These are phyloP conservation scores for Tenodera sinensis DNA, from an alignment of 2,888 invertebrate species.

Conservation along the genomic window DNA sequence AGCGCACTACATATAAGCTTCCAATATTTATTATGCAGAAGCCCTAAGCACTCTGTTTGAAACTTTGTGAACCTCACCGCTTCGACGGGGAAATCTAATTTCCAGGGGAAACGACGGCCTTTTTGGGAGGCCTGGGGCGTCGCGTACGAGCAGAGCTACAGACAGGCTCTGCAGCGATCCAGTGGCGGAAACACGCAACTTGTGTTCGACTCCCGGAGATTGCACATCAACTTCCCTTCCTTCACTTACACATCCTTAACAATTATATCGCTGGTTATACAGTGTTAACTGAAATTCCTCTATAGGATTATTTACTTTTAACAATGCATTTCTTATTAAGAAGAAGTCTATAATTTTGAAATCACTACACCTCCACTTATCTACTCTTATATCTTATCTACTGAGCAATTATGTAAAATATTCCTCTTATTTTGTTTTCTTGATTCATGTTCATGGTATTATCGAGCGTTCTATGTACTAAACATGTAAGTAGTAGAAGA, in stretches of 20 bases:
- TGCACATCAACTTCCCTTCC: not conserved
- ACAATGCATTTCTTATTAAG: too few relatives aligned
- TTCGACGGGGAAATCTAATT: slow-evolving; percentile 26
- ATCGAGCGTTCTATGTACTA: too few relatives aligned
- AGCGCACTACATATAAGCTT: not conserved
- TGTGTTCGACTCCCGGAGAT: not conserved
- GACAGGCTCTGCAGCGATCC: not conserved
- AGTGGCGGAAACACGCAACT: not conserved
- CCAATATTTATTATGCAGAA: slow-evolving; percentile 27
- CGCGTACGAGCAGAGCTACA: not conserved
- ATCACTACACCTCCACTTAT: too few relatives aligned
- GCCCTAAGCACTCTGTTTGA: slow-evolving; percentile 30
- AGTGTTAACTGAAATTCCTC: too few relatives aligned
- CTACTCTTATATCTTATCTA: too few relatives aligned
- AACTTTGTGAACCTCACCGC: slow-evolving; percentile 3
- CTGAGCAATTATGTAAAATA: too few relatives aligned
- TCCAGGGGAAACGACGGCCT: slow-evolving; percentile 24
- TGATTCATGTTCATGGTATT: too few relatives aligned
- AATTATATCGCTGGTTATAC: too few relatives aligned
- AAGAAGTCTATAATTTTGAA: too few relatives aligned
- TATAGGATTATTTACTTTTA: too few relatives aligned
- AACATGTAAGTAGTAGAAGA: too few relatives aligned
- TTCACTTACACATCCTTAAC: not conserved
- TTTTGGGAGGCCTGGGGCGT: slow-evolving; percentile 13
- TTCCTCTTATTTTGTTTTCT: too few relatives aligned